phyloP scores from a whole-genome alignment of 53 echinoderm and acorn worm species.

The Luidia sarsii region DNA sequence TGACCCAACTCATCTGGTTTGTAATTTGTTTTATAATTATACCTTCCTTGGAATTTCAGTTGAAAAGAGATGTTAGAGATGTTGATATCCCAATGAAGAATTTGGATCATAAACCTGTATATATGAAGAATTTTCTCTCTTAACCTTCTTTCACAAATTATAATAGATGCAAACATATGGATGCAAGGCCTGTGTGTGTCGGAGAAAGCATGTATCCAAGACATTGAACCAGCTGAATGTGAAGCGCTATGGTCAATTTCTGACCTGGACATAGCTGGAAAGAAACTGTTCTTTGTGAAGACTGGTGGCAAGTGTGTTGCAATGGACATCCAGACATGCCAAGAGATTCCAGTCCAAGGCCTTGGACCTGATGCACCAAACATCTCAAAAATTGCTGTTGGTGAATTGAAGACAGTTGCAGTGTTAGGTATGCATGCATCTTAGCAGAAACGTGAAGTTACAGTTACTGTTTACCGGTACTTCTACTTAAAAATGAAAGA shows the following conservation, averaged over 20 bases:
- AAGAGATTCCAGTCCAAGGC: neutral
- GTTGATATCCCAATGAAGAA: too few species aligned
- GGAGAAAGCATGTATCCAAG: neutral
- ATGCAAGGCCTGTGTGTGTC: constrained; percentile 2
- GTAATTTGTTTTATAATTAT: too few species aligned
- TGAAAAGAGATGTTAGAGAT: too few species aligned
- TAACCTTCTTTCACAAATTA: neutral
- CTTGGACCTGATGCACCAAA: neutral
- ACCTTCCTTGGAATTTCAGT: too few species aligned
- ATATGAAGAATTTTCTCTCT: too few species aligned
- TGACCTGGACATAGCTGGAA: neutral
- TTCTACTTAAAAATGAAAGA: too few species aligned
- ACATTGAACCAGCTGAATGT: neutral
- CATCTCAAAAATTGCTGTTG: constrained; percentile 1
- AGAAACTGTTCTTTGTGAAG: constrained; percentile 1
- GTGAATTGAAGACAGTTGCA: constrained; percentile 8
- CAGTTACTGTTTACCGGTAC: too few species aligned
- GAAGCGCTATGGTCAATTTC: neutral
- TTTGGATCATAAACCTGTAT: too few species aligned
- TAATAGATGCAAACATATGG: constrained; percentile 9
- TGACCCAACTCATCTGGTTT: too few species aligned
- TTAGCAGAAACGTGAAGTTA: too few species aligned
- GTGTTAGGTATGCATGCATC: neutral
- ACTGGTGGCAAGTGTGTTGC: constrained; percentile 13
- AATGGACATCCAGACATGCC: neutral